Base-by-base conservation (phyloP, 2,888 invertebrate genomes). In the Mythimna loreyi region DNA sequence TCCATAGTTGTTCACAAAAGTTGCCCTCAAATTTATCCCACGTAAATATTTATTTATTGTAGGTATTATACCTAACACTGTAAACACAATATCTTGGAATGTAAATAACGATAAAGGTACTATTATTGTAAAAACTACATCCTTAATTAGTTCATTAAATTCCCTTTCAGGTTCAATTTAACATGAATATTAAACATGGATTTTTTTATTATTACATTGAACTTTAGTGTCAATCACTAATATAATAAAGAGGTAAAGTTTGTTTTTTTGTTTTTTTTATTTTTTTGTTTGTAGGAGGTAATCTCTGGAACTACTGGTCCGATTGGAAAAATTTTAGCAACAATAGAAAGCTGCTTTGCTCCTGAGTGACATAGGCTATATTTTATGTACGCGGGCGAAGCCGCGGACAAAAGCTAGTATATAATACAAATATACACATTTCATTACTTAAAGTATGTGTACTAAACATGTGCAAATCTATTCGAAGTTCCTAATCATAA, bases 401-500 rank as follows among this genome's bases (percentile, higher is more conserved):
- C n/a, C n/a, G n/a, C n/a, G n/a, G n/a, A n/a, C n/a, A n/a, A n/a
- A n/a, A n/a, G n/a, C n/a, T n/a, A n/a, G n/a, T n/a, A n/a, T n/a
- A n/a, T n/a, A n/a, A n/a, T 25, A 30, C 25, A 57, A 36, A 33
- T 11, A 49, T 57, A 23, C 21, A 40, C 33, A 13, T 50, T 72
- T 66, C 58, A 66, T 59, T 36, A 56, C 65, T 49, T 40, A 57
- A 77, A 75, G 49, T 50, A n/a, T 64, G 57, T 59, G 61, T 52
- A 59, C 79, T 36, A 49, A 58, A 53, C 43, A 52, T 58, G 66
- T 65, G 62, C 68, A 65, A 62, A 74, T 56, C 50, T 55, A 68
- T 68, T 65, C 47, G n/a, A 30, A 36, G 43, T 5, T 21, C 36
- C 47, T 79, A 68, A 75, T 73, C 62, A 67, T 60, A 66, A 59